Evolutionary conservation across 1,140 invertebrate species (phyloP).

Genomic region (Homalodisca vitripennis): DNA sequence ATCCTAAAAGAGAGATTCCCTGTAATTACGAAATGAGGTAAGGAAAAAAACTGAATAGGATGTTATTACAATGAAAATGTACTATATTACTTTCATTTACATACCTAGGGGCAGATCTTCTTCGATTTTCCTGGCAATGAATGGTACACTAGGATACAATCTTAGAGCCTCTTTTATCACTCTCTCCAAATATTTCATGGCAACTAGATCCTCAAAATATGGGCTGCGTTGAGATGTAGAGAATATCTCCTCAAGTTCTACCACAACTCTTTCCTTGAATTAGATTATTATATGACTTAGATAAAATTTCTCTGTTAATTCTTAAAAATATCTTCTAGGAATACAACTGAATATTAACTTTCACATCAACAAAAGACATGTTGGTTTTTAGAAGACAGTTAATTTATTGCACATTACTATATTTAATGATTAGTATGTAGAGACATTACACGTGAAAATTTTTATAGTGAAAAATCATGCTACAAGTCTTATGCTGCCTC

Average conservation of each 20-base stretch:
- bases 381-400: too few species aligned
- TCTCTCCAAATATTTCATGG: conserved; percentile 60
- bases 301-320: too few species aligned
- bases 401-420: too few species aligned
- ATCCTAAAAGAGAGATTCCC: not conserved
- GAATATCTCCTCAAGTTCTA: conserved; percentile 33
- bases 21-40: not conserved
- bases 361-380: too few species aligned
- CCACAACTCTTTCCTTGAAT: conserved; percentile 31
- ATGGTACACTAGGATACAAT: conserved; percentile 59
- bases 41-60: not conserved
- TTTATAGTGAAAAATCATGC: too few species aligned
- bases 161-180: conserved; percentile 62
- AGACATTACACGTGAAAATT: too few species aligned
- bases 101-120: conserved; percentile 44
- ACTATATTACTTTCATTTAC: not conserved
- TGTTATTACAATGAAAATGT: not conserved
- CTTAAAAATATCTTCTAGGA: too few species aligned
- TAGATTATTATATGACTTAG: too few species aligned
- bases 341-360: too few species aligned
- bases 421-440: too few species aligned
- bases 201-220: conserved; percentile 51
- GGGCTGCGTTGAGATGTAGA: conserved; percentile 40
- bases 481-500: too few species aligned
- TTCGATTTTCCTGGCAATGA: conserved; percentile 51